Evolutionary conservation across 2,113 vertebrate species (phyloP), one percentile per base, ranked within the genome.

Genomic region (Salvelinus fontinalis): DNA sequence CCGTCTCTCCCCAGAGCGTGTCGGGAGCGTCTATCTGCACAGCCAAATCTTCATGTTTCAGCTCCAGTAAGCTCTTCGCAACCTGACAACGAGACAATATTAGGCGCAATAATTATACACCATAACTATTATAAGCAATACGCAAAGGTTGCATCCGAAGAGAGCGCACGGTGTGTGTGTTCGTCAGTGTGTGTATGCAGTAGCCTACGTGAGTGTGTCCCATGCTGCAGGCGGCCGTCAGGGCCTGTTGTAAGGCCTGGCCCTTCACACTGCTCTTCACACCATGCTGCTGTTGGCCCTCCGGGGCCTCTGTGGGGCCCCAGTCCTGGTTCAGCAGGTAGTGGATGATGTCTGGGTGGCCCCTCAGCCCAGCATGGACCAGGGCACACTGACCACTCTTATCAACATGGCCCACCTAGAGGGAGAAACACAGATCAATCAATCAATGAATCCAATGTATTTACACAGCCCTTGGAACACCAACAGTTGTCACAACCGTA

Each of bases 1-100:
- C 97, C 90, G 98, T 99, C 95, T 99, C 98, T 94, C 98, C 97
- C 98, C 98, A 99, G 84, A 98, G 90, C 5, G 94, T 93, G 89
- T 99, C 98, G 16, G 94, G 95, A 81, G 91, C 93, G 70, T 97
- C 95, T 89, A 98, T 93, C 85, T 98, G 95, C 87, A 97, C 81
- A 27, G 86, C 89, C 83, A 92, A 86, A 64, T 94, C 92, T 60
- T 96, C 95, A 81, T 94, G 93, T 81, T 91, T 94, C 77, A 92
- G 80, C 60, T 93, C 87, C 91, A 99, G 89, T 90, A 99, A 87
- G 86, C 93, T 94, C 83, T 82, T 92, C 90, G 97, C 93, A 88
- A 98, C 97, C 98, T 99, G 94, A 74, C 22, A 24, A 18, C n/a
- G 57, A 54, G n/a, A 54, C 27, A 31, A 49, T 8, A 20, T 24